Conservation (phyloP, 2,888 invertebrate genomes). For the Hypena proboscidalis region DNA sequence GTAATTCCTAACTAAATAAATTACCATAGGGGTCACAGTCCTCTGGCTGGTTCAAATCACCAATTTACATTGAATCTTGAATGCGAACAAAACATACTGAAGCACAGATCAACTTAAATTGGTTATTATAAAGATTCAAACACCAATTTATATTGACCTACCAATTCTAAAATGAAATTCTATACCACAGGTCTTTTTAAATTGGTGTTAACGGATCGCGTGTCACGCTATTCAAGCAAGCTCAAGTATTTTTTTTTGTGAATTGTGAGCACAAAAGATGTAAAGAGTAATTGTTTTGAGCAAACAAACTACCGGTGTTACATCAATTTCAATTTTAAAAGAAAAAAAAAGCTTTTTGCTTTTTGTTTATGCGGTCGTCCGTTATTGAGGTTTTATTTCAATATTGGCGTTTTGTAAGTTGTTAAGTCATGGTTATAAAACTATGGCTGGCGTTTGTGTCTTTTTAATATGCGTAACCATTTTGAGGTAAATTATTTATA, state of each 20-base stretch:
- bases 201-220: constrained; percentile 45
- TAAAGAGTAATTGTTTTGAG: constrained; percentile 51
- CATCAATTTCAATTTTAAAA: constrained; percentile 15
- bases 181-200: constrained; percentile 19
- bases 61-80: neutral
- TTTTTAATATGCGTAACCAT: too few relatives aligned
- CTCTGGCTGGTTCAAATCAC: neutral
- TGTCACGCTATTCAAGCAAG: constrained; percentile 31
- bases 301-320: constrained; percentile 57
- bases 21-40: neutral
- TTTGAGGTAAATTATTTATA: too few relatives aligned
- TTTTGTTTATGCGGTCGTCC: constrained; percentile 1
- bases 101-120: too few relatives aligned
- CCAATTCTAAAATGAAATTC: too few relatives aligned
- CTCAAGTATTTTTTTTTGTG: constrained; percentile 35
- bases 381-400: constrained; percentile 12
- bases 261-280: constrained; percentile 53
- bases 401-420: constrained; percentile 3
- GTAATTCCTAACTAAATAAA: neutral
- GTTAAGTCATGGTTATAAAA: neutral
- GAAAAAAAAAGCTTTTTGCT: constrained; percentile 9
- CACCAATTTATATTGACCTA: too few relatives aligned
- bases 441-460: too few relatives aligned
- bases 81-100: neutral
- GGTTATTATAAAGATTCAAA: too few relatives aligned